Evolutionary conservation across 2,797 vertebrate species (phyloP).

Genomic region (Sarcoramphus papa): DNA sequence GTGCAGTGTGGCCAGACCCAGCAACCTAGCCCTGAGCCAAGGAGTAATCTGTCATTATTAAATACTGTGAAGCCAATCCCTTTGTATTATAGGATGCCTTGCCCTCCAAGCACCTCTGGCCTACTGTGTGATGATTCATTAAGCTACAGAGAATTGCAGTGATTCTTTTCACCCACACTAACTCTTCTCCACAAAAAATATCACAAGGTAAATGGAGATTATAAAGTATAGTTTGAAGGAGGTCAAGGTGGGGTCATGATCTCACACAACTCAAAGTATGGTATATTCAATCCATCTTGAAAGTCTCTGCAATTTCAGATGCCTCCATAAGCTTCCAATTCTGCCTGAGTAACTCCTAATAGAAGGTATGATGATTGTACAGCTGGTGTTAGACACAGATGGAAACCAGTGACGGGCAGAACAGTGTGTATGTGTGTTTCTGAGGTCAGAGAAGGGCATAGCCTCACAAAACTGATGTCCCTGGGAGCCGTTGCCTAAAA

Average conservation of each 20-base stretch:
- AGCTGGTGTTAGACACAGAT: not conserved
- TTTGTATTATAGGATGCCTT: slow-evolving; percentile 4
- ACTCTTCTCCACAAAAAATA: slow-evolving; percentile 9
- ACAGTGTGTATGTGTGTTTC: not conserved
- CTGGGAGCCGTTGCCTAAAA: not conserved
- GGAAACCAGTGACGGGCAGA: not conserved
- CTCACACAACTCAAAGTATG: not conserved
- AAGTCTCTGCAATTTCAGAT: slow-evolving; percentile 3
- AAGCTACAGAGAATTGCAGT: slow-evolving; percentile 3
- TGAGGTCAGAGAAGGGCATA: not conserved
- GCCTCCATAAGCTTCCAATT: slow-evolving; percentile 4
- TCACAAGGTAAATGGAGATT: not conserved
- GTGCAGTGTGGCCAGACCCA: not conserved
- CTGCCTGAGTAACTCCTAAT: not conserved
- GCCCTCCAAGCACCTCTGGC: slow-evolving; percentile 28
- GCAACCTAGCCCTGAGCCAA: not conserved
- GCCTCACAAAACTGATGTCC: not conserved
- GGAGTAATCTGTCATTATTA: slow-evolving; percentile 10
- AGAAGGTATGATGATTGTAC: not conserved
- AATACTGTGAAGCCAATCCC: slow-evolving; percentile 19
- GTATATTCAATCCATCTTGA: not conserved
- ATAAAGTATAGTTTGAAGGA: slow-evolving; percentile 2
- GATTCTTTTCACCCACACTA: slow-evolving; percentile 13
- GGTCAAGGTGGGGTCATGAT: not conserved
- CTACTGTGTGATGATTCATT: slow-evolving; percentile 33